phyloP scores from a whole-genome alignment of 2,888 invertebrate genomes.

The Cantharis rufa region DNA sequence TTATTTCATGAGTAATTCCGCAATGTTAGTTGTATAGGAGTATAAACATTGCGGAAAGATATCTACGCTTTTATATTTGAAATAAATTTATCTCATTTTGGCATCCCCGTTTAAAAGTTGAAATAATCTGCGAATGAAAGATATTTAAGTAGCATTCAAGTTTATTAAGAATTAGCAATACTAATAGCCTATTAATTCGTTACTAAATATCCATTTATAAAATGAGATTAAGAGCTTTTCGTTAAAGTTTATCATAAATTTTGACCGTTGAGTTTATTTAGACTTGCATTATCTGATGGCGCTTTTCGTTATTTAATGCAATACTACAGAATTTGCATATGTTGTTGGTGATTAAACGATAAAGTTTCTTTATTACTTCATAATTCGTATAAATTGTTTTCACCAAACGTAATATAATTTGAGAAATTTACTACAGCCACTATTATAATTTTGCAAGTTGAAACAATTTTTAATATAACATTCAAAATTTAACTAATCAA shows the following conservation, averaged over 20 bases:
- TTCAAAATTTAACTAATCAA: neutral
- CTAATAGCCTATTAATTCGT: constrained; percentile 9
- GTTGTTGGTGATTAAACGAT: constrained; percentile 36
- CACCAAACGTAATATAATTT: constrained; percentile 4
- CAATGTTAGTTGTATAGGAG: neutral
- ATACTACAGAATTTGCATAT: constrained; percentile 31
- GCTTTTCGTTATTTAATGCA: constrained; percentile 25
- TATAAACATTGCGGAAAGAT: neutral
- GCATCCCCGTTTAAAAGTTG: neutral
- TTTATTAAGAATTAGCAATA: neutral
- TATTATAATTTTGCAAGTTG: neutral
- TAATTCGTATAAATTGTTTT: constrained; percentile 35
- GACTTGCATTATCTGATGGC: constrained; percentile 23
- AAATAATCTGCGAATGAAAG: neutral
- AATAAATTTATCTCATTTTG: neutral
- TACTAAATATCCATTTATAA: constrained; percentile 7
- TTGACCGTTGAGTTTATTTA: constrained; percentile 27
- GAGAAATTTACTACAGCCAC: neutral
- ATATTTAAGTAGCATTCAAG: neutral
- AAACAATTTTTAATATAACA: constrained; percentile 1
- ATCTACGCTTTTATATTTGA: neutral
- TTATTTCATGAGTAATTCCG: neutral
- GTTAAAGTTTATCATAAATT: constrained; percentile 31
- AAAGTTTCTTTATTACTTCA: constrained; percentile 36
- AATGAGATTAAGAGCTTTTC: constrained; percentile 15